Evolutionary conservation across 1,140 invertebrate species (phyloP).

Genomic region (Mesaphorura yosii): DNA sequence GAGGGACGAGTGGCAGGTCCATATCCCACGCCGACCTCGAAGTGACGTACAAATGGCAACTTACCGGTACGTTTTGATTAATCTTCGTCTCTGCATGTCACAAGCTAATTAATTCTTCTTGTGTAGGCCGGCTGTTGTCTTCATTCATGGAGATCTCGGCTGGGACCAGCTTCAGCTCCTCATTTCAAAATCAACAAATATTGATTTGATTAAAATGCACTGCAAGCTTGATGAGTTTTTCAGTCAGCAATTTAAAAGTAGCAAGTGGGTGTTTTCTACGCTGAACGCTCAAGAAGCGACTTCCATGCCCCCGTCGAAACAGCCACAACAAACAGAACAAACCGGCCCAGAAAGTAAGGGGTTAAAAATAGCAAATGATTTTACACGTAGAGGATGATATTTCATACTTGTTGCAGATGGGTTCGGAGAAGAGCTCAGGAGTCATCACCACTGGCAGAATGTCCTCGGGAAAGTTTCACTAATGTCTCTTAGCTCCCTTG

Average conservation of each 20-base stretch:
- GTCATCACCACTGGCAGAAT: constrained; percentile 49
- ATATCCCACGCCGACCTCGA: constrained; percentile 34
- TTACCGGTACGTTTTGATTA: constrained; percentile 23
- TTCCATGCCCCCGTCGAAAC: constrained; percentile 26
- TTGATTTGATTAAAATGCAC: constrained; percentile 91
- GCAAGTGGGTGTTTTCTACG: constrained; percentile 75
- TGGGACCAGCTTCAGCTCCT: constrained; percentile 95
- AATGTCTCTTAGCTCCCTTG: constrained; percentile 39
- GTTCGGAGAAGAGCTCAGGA: constrained; percentile 32
- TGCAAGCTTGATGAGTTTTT: constrained; percentile 95
- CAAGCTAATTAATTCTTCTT: constrained; percentile 2
- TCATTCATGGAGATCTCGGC: constrained; percentile 78
- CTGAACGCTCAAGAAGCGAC: constrained; percentile 38
- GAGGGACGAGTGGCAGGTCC: constrained; percentile 69
- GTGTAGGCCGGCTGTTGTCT: constrained; percentile 78
- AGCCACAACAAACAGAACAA: too few relatives aligned
- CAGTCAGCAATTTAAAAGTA: constrained; percentile 85
- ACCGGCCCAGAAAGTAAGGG: constrained; percentile 8
- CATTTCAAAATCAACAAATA: constrained; percentile 91
- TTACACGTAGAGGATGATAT: background rate
- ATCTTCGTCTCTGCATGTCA: background rate
- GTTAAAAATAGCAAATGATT: background rate
- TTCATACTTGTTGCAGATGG: constrained; percentile 14
- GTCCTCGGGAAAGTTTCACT: constrained; percentile 42
- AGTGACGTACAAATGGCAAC: constrained; percentile 23